Evolutionary conservation across 2,797 vertebrate genomes (phyloP).

Genomic region (Vireo griseus): DNA sequence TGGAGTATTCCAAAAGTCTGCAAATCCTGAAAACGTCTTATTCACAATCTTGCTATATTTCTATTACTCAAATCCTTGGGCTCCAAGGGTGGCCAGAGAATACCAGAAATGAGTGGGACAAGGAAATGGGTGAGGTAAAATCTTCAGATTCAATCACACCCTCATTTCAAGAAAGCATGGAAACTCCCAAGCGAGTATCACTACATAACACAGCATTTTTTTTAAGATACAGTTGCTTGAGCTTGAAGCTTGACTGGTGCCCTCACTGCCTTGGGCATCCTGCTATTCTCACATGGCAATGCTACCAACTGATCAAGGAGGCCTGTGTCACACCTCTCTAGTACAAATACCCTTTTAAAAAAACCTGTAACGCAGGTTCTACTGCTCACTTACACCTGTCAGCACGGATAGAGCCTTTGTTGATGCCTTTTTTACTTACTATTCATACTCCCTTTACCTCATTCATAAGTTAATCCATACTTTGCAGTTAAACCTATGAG

Average conservation of each 20-base stretch:
- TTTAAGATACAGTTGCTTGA: background rate
- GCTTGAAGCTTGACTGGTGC: background rate
- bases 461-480: background rate
- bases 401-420: background rate
- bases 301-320: background rate
- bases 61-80: background rate
- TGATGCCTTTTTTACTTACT: background rate
- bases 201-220: background rate
- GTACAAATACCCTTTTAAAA: background rate
- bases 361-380: background rate
- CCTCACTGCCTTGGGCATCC: background rate
- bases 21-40: background rate
- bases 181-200: background rate
- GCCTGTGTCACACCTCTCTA: accelerated
- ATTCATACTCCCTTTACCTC: background rate
- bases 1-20: background rate
- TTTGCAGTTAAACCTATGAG: background rate
- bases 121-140: background rate
- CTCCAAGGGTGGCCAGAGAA: background rate
- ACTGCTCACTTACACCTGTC: background rate
- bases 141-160: background rate
- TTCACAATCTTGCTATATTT: background rate
- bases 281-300: background rate
- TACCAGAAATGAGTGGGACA: background rate
- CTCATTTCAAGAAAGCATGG: background rate